These are phyloP conservation scores for Phalanger gymnotis DNA, from an alignment of 2,797 vertebrate species.

Conservation along the genomic window DNA sequence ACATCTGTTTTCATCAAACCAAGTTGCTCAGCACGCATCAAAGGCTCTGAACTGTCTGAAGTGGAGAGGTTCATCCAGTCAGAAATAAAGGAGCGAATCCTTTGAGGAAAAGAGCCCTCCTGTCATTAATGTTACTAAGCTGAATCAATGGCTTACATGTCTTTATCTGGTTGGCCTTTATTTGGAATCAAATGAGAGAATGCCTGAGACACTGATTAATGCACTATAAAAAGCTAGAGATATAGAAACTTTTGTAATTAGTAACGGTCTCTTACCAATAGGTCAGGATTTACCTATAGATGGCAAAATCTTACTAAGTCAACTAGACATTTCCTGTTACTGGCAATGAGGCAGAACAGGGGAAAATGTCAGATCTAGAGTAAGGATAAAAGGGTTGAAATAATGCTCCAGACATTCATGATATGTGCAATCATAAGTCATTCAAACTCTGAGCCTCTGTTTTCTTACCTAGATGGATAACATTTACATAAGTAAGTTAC, in stretches of 20 bases:
- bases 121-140: background rate
- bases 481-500: background rate
- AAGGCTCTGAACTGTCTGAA: background rate
- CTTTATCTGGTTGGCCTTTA: background rate
- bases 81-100: background rate
- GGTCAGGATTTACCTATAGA: background rate
- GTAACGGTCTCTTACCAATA: background rate
- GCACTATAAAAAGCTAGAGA: background rate
- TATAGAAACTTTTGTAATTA: background rate
- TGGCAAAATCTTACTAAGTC: background rate
- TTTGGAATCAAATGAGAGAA: background rate
- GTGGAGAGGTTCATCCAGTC: background rate
- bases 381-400: background rate
- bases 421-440: background rate
- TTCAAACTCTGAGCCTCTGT: background rate
- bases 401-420: background rate
- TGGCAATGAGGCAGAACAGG: background rate
- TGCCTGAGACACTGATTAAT: background rate
- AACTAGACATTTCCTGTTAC: background rate
- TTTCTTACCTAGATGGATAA: background rate
- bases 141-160: fast-evolving
- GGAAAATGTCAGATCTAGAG: background rate
- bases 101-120: background rate
- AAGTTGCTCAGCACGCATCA: background rate
- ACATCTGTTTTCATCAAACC: slow-evolving; percentile 40